These are phyloP conservation scores for Stenotaenia linearis DNA, from an alignment of 2,888 invertebrate species.

Conservation along the genomic window DNA sequence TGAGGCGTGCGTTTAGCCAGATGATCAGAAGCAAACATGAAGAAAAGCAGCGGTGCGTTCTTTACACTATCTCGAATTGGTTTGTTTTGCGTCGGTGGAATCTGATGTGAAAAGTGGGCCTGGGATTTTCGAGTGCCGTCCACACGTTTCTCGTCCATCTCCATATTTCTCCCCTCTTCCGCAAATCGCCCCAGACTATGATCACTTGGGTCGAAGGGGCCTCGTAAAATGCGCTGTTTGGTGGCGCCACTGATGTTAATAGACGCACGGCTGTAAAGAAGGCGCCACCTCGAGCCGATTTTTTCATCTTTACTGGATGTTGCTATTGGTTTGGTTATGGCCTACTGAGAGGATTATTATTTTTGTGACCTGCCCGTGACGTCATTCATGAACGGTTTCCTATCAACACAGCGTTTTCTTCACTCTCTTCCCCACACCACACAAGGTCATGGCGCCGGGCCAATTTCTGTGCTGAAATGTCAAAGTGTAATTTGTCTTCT, in stretches of 20 bases:
- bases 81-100: conserved; percentile 20
- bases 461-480: conserved; percentile 5
- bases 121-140: conserved; percentile 23
- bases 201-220: conserved; percentile 13
- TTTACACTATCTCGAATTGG: conserved; percentile 5
- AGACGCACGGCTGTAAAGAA: neutral
- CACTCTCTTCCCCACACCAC: no score
- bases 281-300: conserved; percentile 16
- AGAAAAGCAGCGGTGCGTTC: conserved; percentile 3
- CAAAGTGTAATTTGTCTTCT: conserved; percentile 21
- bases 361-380: neutral
- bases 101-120: conserved; percentile 12
- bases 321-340: neutral
- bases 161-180: neutral
- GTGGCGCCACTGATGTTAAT: conserved; percentile 20
- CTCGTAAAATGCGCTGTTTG: conserved; percentile 17
- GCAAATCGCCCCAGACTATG: conserved; percentile 21
- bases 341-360: conserved; percentile 8
- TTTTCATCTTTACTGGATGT: neutral
- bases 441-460: conserved; percentile 8
- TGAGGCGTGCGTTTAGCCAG: neutral
- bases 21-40: neutral
- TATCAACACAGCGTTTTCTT: neutral
- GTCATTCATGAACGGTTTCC: neutral
- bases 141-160: conserved; percentile 17